A percentile compares a stretch with the other conserved stretches of the same genome.
These are phyloP conservation scores for Blomia tropicalis DNA, from an alignment of 2,888 invertebrate species.

Conservation along the genomic window DNA sequence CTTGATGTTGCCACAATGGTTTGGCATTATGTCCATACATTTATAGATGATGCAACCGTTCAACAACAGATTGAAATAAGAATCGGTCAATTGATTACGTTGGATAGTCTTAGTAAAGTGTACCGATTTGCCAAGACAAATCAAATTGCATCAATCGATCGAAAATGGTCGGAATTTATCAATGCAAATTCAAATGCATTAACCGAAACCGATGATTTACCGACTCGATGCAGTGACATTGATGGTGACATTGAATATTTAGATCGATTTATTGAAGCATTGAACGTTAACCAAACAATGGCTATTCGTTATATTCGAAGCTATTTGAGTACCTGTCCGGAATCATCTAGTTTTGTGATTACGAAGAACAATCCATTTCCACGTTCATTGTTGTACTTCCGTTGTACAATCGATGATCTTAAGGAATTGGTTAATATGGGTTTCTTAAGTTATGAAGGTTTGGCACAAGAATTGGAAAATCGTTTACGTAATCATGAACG, in stretches of 20 bases:
- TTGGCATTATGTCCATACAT: not conserved
- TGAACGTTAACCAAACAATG: not conserved
- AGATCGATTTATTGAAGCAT: not conserved
- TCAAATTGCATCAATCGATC: not conserved
- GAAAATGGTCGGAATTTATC: constrained; percentile 6
- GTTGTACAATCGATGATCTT: constrained; percentile 11
- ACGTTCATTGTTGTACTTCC: not conserved
- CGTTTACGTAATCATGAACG: constrained; percentile 2
- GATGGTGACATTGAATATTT: not conserved
- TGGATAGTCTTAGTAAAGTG: not conserved
- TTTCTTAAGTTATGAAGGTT: not conserved
- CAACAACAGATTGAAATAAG: not conserved
- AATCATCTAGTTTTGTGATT: not conserved
- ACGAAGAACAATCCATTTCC: not conserved
- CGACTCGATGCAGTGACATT: not conserved
- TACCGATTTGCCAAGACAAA: not conserved
- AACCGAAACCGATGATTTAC: not conserved
- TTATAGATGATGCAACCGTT: not conserved
- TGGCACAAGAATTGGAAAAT: constrained; percentile 14
- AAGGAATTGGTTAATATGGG: not conserved
- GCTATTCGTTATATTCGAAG: constrained; percentile 3
- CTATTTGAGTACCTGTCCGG: constrained; percentile 3
- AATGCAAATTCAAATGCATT: not conserved
- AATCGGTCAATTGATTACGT: not conserved
- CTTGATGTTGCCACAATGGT: not conserved